Conservation (phyloP, 2,797 vertebrate genomes). For the Heterohyrax brucei region DNA sequence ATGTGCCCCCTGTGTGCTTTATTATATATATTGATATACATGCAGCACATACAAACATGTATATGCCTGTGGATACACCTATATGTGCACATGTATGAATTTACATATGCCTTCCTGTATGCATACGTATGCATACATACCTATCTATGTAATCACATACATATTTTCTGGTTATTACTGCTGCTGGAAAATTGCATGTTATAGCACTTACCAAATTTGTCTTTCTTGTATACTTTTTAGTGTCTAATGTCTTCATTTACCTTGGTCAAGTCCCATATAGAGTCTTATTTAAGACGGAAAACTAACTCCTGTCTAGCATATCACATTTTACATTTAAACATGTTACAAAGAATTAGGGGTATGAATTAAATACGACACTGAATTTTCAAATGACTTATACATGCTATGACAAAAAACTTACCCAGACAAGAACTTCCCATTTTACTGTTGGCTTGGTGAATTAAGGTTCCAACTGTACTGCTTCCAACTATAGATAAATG, state of each 20-base stretch:
- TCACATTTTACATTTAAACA: constrained; percentile 60
- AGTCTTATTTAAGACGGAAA: constrained; percentile 49
- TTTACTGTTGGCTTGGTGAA: constrained; percentile 15
- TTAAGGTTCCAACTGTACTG: constrained; percentile 48
- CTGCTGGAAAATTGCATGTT: neutral
- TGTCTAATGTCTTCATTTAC: neutral
- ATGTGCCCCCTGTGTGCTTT: neutral
- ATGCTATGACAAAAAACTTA: constrained; percentile 56
- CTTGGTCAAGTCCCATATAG: neutral
- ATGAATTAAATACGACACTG: constrained; percentile 37
- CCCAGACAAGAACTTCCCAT: constrained; percentile 50
- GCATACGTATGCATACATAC: neutral
- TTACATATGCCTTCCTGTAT: neutral
- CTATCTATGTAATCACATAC: neutral
- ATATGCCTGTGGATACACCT: neutral
- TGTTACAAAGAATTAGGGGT: constrained; percentile 47
- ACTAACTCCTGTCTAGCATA: neutral
- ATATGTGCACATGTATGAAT: neutral
- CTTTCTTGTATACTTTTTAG: neutral
- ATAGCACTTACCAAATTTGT: neutral
- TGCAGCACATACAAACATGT: neutral
- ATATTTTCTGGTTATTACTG: neutral
- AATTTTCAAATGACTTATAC: constrained; percentile 58
- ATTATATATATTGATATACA: neutral
- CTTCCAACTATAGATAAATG: neutral